Conservation (phyloP, 2,888 invertebrate species). For the Electrophaes corylata region DNA sequence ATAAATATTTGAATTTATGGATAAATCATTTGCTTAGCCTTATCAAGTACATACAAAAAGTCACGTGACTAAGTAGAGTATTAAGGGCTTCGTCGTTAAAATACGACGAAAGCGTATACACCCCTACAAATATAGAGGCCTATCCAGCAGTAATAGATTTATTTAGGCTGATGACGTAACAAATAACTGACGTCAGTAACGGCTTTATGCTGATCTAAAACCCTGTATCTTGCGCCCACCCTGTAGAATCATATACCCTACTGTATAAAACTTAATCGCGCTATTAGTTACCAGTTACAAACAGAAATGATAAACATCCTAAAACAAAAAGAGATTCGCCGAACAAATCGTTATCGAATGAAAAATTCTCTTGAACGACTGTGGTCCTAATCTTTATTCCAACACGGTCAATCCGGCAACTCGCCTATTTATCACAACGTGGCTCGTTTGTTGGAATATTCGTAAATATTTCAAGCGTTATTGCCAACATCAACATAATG, state of each 20-base stretch:
- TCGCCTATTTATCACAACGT: slow-evolving; percentile 73
- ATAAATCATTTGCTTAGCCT: too few relatives aligned
- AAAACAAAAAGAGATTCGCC: slow-evolving; percentile 8
- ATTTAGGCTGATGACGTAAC: too few relatives aligned
- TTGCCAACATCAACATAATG: slow-evolving; percentile 83
- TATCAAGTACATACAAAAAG: too few relatives aligned
- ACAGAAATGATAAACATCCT: not conserved
- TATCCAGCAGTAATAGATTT: too few relatives aligned
- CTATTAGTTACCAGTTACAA: not conserved
- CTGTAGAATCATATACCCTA: not conserved
- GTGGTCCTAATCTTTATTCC: slow-evolving; percentile 64
- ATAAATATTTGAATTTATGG: too few relatives aligned
- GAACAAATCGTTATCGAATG: slow-evolving; percentile 15
- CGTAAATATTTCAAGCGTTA: slow-evolving; percentile 83
- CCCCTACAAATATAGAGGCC: too few relatives aligned
- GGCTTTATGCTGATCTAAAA: too few relatives aligned
- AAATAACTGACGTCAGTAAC: too few relatives aligned
- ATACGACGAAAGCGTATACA: too few relatives aligned
- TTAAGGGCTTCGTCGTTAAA: too few relatives aligned
- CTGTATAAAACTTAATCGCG: too few relatives aligned
- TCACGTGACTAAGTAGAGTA: too few relatives aligned
- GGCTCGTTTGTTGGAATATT: slow-evolving; percentile 80
- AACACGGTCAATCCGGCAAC: slow-evolving; percentile 75
- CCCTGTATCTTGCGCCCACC: not conserved
- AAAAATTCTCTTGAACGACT: slow-evolving; percentile 13